Evolutionary conservation across 1,140 invertebrate genomes (phyloP), one percentile per base, ranked within the genome.

Genomic region (Uloborus diversus): DNA sequence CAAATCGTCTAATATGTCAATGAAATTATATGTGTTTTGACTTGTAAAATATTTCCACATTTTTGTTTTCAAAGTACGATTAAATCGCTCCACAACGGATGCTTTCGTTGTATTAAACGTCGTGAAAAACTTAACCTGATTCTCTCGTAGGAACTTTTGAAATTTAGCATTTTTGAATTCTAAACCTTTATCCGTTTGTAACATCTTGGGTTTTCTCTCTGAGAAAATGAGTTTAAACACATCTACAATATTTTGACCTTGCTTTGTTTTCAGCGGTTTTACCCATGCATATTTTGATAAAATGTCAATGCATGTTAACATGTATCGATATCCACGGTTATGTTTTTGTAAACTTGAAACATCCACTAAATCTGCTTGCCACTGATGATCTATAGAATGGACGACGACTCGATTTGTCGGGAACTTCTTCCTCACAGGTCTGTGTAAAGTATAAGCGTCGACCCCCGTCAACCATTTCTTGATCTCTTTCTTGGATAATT

Each of bases 81-180:
- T 88, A 62, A 88, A 87, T 73, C 88, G 61, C 84, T 89, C 88
- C 35, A 85, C 85, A 56, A 88, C 85, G 20, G 85, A 84, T 20
- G 86, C 87, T 85, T 89, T 90, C 51, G 85, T 84, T 42, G 82
- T 82, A 62, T 82, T 85, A 83, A 84, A 87, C 27, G 87, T 87
- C 2, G 82, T 86, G 81, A 87, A 89, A 79, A 87, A 82, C 80
- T 88, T 85, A 53, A 88, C 86, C 25, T 83, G 79, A 84, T 84
- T 32, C 85, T 62, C 23, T 68, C 81, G 75, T 83, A 87, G 80
- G 30, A 86, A 57, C 25, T 56, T 35, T 80, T 85, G 62, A 71
- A 87, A 85, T 25, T 27, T 51, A 2, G 23, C 1, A 71, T 81
- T 81, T 4, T n/a, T 9, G 81, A 81, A 81, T 33, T 81, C 80